Evolutionary conservation across 2,113 vertebrate species (phyloP).

Genomic region (Muntiacus reevesi): DNA sequence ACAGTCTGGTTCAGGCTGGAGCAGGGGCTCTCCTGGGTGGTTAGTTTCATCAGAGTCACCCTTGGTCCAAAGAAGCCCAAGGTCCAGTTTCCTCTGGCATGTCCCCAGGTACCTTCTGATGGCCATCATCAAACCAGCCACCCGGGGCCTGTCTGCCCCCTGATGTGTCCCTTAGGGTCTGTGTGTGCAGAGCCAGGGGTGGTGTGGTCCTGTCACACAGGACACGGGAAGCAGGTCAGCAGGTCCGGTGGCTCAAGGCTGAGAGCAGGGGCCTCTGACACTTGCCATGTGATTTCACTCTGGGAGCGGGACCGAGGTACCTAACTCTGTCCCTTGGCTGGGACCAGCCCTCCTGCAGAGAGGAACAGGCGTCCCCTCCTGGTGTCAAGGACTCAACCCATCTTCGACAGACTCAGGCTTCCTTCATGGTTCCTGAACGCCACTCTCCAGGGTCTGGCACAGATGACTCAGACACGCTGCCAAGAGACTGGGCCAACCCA

Average conservation of each 20-base stretch:
- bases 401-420: not conserved
- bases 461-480: rapidly evolving
- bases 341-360: not conserved
- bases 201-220: too few species aligned
- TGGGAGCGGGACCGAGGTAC: not conserved
- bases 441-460: not conserved
- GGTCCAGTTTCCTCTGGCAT: not conserved
- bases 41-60: not conserved
- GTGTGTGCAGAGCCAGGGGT: not conserved
- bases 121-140: not conserved
- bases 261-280: not conserved
- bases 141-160: too few species aligned
- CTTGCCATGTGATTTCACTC: not conserved
- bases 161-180: rapidly evolving
- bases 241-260: not conserved
- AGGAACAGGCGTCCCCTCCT: not conserved
- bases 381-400: not conserved
- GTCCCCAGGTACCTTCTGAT: not conserved
- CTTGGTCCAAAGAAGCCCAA: not conserved
- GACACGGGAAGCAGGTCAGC: not conserved
- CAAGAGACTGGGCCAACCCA: not conserved
- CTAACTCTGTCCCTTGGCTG: not conserved
- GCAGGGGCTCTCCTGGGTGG: not conserved
- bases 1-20: rapidly evolving
- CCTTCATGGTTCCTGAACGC: not conserved